These are phyloP conservation scores for Galaxea fascicularis DNA, from an alignment of 92 coral and sea anemone genomes.

Conservation along the genomic window DNA sequence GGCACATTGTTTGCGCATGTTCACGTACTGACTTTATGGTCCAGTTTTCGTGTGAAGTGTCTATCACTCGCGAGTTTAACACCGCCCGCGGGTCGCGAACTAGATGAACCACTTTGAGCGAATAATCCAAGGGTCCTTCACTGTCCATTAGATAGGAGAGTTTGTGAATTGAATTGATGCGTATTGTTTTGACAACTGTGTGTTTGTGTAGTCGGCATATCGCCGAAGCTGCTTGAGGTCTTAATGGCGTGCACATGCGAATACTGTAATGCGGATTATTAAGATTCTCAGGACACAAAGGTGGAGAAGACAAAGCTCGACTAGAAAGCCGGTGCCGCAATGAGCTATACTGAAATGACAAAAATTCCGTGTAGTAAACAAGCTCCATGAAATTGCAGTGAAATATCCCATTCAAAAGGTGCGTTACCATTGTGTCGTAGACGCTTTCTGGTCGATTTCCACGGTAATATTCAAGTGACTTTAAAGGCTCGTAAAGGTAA, in stretches of 20 bases:
- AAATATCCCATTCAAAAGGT: constrained; percentile 81
- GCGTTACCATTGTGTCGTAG: constrained; percentile 89
- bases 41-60: constrained; percentile 64
- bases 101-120: constrained; percentile 88
- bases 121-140: constrained; percentile 71
- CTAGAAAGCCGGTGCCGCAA: constrained; percentile 87
- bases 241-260: constrained; percentile 83
- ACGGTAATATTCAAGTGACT: constrained; percentile 78
- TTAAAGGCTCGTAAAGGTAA: constrained; percentile 84
- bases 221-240: constrained; percentile 86
- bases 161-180: constrained; percentile 78
- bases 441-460: constrained; percentile 90
- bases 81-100: constrained; percentile 97
- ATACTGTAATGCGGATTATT: constrained; percentile 74
- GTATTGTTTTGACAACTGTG: constrained; percentile 88
- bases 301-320: constrained; percentile 86
- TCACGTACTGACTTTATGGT: constrained; percentile 69
- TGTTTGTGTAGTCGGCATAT: constrained; percentile 86
- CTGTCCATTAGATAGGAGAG: constrained; percentile 82
- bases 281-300: constrained; percentile 82
- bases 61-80: constrained; percentile 70
- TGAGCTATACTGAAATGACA: constrained; percentile 89
- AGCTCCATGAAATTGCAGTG: constrained; percentile 87
- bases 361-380: constrained; percentile 79
- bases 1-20: constrained; percentile 75